Evolutionary conservation across 2,113 vertebrate genomes (phyloP).

Genomic region (Melospiza georgiana): DNA sequence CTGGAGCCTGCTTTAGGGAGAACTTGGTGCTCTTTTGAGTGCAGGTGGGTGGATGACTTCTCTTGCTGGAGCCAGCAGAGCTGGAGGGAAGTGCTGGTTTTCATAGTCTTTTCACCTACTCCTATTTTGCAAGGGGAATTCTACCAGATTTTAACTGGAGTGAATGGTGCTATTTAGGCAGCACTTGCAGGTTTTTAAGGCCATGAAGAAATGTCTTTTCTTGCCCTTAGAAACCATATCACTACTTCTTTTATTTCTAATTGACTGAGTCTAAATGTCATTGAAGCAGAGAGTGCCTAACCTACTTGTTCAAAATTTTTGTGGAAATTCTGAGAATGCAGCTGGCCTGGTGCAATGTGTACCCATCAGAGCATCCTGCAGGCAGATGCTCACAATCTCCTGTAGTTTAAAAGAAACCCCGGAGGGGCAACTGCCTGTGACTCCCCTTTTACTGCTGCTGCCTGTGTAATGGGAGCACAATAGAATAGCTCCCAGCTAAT

Average conservation of each 20-base stretch:
- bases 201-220: neutral
- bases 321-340: neutral
- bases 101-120: neutral
- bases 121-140: neutral
- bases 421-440: neutral
- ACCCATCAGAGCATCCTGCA: neutral
- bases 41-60: neutral
- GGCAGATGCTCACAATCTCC: neutral
- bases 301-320: neutral
- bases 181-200: neutral
- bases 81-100: neutral
- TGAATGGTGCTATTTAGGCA: neutral
- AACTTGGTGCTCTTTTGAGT: neutral
- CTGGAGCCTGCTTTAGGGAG: neutral
- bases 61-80: neutral
- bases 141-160: neutral
- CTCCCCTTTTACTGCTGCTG: neutral
- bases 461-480: neutral
- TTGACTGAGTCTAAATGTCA: neutral
- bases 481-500: neutral
- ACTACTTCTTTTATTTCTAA: neutral
- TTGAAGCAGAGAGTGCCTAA: neutral
- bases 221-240: neutral
- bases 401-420: neutral
- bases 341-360: neutral